Evolutionary conservation across 2,113 vertebrate genomes (phyloP).

Genomic region (Burhinus oedicnemus): DNA sequence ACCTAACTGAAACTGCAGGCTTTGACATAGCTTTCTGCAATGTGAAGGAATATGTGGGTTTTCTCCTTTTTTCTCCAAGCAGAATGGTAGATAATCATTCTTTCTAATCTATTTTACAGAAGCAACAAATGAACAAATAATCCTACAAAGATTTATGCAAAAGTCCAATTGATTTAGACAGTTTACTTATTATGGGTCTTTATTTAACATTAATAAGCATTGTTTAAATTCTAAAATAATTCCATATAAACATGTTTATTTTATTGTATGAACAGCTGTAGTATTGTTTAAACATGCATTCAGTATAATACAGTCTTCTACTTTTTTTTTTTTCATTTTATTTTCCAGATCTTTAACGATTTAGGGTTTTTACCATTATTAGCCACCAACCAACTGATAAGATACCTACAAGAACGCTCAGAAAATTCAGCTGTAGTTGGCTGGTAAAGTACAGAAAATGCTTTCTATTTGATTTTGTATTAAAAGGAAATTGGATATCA

Average conservation of each 20-base stretch:
- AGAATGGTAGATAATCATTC: background rate
- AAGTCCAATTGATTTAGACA: background rate
- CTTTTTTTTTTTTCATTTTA: background rate
- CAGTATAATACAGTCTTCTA: background rate
- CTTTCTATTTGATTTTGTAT: constrained; percentile 29
- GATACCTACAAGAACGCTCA: background rate
- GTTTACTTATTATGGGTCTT: background rate
- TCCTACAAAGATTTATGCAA: background rate
- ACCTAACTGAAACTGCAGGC: background rate
- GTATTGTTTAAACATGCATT: background rate
- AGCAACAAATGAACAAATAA: background rate
- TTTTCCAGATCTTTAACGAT: background rate
- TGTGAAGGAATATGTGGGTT: background rate
- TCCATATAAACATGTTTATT: background rate
- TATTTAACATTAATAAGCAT: background rate
- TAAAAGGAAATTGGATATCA: constrained; percentile 53
- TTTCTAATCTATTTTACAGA: background rate
- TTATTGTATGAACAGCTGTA: background rate
- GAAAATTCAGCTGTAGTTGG: background rate
- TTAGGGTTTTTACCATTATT: background rate
- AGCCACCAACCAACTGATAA: background rate
- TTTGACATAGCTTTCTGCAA: background rate
- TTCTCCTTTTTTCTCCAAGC: background rate
- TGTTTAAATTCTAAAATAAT: background rate
- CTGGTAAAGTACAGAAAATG: constrained; percentile 11